Evolutionary conservation across 2,113 vertebrate genomes (phyloP).

Genomic region (Ammodytes marinus): DNA sequence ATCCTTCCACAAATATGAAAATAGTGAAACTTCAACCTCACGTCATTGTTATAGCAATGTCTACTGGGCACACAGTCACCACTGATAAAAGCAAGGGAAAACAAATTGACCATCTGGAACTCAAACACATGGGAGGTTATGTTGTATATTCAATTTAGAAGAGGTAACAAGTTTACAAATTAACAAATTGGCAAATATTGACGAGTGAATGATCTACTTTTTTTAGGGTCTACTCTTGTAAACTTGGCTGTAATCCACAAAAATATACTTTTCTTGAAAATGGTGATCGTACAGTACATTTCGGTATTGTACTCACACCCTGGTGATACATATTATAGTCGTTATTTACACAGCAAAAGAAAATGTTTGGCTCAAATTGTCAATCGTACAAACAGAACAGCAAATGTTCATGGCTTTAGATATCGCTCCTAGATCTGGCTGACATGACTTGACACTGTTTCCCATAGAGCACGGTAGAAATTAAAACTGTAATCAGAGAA

Average conservation of each 20-base stretch:
- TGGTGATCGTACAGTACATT: conserved; percentile 93
- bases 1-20: conserved; percentile 81
- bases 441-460: conserved; percentile 90
- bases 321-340: conserved; percentile 97
- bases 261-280: conserved; percentile 97
- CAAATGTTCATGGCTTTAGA: conserved; percentile 99
- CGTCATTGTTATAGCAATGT: conserved; percentile 91
- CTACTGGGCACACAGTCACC: conserved; percentile 92
- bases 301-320: conserved; percentile 90
- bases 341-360: conserved; percentile 94
- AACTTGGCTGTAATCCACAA: conserved; percentile 98
- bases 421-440: conserved; percentile 92
- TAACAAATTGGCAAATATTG: conserved; percentile 96
- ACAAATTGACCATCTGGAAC: conserved; percentile 75
- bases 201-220: conserved; percentile 96
- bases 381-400: conserved; percentile 94
- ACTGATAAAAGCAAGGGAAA: conserved; percentile 88
- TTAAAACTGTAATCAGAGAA: conserved; percentile 78
- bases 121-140: conserved; percentile 86
- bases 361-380: conserved; percentile 97
- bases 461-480: conserved; percentile 88
- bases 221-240: conserved; percentile 93
- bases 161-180: conserved; percentile 92
- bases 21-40: conserved; percentile 89
- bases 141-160: conserved; percentile 89